Evolutionary conservation across 2,888 invertebrate species (phyloP).

Genomic region (Petrolisthes cinctipes): DNA sequence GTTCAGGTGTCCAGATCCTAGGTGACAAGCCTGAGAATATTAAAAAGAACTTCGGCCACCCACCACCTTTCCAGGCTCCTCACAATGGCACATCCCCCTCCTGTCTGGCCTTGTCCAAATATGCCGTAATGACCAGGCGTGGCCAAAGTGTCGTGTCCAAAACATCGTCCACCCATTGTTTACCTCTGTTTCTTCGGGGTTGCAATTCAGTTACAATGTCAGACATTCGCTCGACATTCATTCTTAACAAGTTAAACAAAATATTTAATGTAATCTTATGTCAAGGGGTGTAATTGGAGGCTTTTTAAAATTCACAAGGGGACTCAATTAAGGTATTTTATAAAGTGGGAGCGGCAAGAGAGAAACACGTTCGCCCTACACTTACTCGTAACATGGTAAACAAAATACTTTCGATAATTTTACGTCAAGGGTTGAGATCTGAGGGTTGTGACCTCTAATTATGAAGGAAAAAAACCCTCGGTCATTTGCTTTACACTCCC

Average conservation of each 20-base stretch:
- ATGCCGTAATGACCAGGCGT: slow-evolving; percentile 10
- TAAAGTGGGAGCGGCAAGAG: neutral
- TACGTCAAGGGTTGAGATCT: neutral
- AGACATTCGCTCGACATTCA: slow-evolving; percentile 2
- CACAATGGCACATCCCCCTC: neutral
- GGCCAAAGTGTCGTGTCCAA: slow-evolving; percentile 9
- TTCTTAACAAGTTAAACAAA: slow-evolving; percentile 1
- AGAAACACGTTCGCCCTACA: neutral
- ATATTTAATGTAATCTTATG: neutral
- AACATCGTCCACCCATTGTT: slow-evolving; percentile 5
- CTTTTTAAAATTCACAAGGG: neutral
- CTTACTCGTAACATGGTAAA: slow-evolving; percentile 2
- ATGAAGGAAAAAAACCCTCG: no score
- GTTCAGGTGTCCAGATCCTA: no score
- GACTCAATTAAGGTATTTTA: no score
- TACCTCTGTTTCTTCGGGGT: slow-evolving; percentile 4
- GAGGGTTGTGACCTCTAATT: neutral
- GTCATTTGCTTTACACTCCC: no score
- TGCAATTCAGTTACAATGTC: slow-evolving; percentile 5
- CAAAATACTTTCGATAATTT: neutral
- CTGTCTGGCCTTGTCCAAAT: neutral
- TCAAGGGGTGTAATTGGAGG: neutral
- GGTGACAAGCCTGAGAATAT: no score
- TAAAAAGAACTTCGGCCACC: neutral
- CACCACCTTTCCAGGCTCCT: neutral